A percentile compares a stretch with the other conserved stretches of the same genome.
Conservation (phyloP, 2,113 vertebrate genomes). For the Crocuta crocuta region DNA sequence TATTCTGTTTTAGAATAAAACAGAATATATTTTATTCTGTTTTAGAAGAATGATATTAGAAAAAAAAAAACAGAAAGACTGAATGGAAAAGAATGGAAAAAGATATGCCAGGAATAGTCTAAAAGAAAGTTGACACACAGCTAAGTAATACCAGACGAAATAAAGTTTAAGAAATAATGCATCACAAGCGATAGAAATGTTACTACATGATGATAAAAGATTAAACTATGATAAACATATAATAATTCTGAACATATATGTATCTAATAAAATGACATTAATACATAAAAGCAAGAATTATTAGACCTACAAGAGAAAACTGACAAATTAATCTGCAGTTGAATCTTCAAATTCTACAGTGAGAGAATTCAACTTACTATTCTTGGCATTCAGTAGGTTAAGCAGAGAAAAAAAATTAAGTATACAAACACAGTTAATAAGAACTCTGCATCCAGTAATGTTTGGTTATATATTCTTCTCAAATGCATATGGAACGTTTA, state of each 20-base stretch:
- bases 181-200: background rate
- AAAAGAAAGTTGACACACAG: background rate
- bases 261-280: background rate
- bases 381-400: background rate
- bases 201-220: background rate
- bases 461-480: background rate
- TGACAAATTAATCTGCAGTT: background rate
- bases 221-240: background rate
- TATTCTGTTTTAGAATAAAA: background rate
- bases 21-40: background rate
- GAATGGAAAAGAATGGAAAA: background rate
- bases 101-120: background rate
- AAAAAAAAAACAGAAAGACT: background rate
- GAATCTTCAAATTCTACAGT: background rate
- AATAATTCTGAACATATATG: background rate
- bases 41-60: background rate
- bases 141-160: background rate
- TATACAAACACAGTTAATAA: background rate
- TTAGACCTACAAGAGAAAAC: background rate
- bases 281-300: background rate
- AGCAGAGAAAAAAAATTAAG: background rate
- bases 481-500: background rate
- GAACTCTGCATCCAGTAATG: background rate
- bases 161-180: background rate
- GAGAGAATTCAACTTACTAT: background rate